Base-by-base conservation (phyloP, 2,113 vertebrate species). In the Echinops telfairi region DNA sequence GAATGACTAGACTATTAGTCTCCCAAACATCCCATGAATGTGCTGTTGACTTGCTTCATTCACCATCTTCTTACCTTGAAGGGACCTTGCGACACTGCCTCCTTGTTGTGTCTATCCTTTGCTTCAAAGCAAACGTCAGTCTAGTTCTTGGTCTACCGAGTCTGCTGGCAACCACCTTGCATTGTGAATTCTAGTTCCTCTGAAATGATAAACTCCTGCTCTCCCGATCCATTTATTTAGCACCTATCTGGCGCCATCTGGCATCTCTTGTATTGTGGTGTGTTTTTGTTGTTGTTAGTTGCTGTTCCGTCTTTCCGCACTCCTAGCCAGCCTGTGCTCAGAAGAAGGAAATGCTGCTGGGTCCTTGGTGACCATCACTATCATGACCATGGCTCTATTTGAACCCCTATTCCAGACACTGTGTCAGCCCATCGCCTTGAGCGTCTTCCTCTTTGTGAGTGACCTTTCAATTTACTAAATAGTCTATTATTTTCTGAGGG, bases 191-290 rank as follows among this genome's bases (percentile, higher is more conserved):
- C 81, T 89, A 68, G 64, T 68, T 53, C 95, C 6, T 76, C 75
- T 81, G 66, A 93, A 92, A 80, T 70, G 88, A n/a, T 79, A 6
- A n/a, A 40, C 22, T 84, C 8, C 1, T 68, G 53, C 62, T 47
- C 66, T 93, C 83, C 27, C 76, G 27, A 73, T 82, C 31, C n/a
- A 89, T 92, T 78, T 93, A 38, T 83, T 75, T 92, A 8, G 7
- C 83, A 91, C n/a, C 93, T 86, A 88, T 40, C 6, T 83, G 73
- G 14, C 2, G 86, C 29, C 5, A 86, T 81, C 36, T 93, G 33
- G 15, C 58, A 83, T 95, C 53, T 73, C n/a, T 90, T 29, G 38
- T 71, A 53, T 81, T 58, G 25, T n/a, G 16, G 20, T 8, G 58
- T 11, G 47, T 53, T 53, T 53, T 87, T n/a, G 60, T 62, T 2